A percentile compares a stretch with the other conserved stretches of the same genome.
phyloP scores from a whole-genome alignment of 2,888 invertebrate genomes.

The Saturnia japonica region DNA sequence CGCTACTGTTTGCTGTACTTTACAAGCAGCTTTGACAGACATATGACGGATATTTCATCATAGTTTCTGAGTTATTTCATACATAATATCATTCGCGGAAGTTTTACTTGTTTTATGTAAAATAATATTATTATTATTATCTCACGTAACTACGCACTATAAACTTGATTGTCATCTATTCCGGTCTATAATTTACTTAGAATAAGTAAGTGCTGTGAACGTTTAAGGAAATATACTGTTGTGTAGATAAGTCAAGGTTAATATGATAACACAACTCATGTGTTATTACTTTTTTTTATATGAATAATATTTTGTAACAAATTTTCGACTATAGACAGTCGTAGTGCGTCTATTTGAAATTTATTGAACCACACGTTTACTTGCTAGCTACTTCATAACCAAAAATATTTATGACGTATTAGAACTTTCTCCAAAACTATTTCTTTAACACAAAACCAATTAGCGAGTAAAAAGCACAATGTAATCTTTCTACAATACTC shows the following conservation, averaged over 20 bases:
- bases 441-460: no score
- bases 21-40: background rate
- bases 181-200: background rate
- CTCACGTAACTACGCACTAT: background rate
- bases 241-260: conserved; percentile 10
- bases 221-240: conserved; percentile 10
- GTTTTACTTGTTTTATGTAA: background rate
- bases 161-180: background rate
- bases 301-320: no score
- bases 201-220: background rate
- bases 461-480: background rate
- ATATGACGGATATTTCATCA: background rate
- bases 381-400: no score
- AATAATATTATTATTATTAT: background rate
- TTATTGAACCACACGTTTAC: no score
- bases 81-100: background rate
- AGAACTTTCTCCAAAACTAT: no score
- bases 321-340: no score
- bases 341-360: no score
- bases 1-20: background rate
- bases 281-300: background rate
- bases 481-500: background rate
- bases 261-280: background rate
- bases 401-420: no score
- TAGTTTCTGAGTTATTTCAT: background rate